Percentiles rank a stretch among this genome's conserved stretches.
Conservation (phyloP, 1,140 invertebrate species). For the Phocides pigmalion region DNA sequence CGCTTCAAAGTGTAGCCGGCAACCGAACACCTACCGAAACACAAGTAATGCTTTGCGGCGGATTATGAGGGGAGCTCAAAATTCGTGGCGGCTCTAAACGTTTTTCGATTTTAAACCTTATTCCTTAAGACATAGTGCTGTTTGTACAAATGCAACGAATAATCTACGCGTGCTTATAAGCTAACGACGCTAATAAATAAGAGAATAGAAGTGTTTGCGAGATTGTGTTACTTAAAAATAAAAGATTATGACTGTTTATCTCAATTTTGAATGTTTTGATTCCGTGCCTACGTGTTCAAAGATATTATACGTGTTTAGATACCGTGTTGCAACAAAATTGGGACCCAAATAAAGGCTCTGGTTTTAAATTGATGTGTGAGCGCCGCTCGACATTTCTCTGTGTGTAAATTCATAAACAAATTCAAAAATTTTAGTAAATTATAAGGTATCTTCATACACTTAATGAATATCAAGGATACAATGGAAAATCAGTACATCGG, state of each 20-base stretch:
- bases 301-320: background rate
- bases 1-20: too few relatives aligned
- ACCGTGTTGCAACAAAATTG: too few relatives aligned
- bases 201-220: constrained; percentile 57
- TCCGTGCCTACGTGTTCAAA: constrained; percentile 14
- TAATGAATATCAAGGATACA: too few relatives aligned
- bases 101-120: constrained; percentile 60
- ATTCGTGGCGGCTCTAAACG: background rate
- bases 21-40: too few relatives aligned
- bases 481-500: too few relatives aligned
- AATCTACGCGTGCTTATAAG: constrained; percentile 66
- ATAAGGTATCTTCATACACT: too few relatives aligned
- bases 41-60: too few relatives aligned
- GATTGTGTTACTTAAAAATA: constrained; percentile 50
- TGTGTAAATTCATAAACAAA: too few relatives aligned
- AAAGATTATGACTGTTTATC: constrained; percentile 4
- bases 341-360: too few relatives aligned
- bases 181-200: constrained; percentile 74
- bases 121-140: constrained; percentile 62
- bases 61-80: background rate
- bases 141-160: constrained; percentile 74
- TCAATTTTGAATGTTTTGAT: background rate
- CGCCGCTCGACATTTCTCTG: too few relatives aligned
- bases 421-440: too few relatives aligned
- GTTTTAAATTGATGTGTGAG: too few relatives aligned